A percentile compares a stretch with the other conserved stretches of the same genome.
Evolutionary conservation across 2,797 vertebrate genomes (phyloP).

Genomic region (Tenualosa ilisha): DNA sequence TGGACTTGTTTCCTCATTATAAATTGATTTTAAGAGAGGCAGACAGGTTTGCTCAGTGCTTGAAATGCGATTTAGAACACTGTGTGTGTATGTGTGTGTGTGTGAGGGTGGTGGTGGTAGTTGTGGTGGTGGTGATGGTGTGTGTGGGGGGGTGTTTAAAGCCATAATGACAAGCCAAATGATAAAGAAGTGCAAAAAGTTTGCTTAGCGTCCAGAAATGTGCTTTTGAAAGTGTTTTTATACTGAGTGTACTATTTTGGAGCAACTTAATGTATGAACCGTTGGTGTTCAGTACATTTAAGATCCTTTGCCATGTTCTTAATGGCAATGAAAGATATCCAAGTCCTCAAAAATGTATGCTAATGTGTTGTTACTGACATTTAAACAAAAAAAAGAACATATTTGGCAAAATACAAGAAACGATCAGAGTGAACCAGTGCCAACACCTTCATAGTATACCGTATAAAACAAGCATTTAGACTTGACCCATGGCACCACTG

Average conservation of each 20-base stretch:
- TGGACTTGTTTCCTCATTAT: constrained; percentile 16
- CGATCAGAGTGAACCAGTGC: background rate
- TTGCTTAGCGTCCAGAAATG: too few species aligned
- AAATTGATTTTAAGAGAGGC: constrained; percentile 8
- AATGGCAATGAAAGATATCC: too few species aligned
- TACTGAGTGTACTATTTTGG: too few species aligned
- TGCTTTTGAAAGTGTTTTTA: too few species aligned
- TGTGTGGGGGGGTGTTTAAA: background rate
- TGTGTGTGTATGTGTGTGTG: constrained; percentile 5
- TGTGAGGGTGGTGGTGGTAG: background rate
- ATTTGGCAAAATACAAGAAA: too few species aligned
- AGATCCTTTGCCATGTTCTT: too few species aligned
- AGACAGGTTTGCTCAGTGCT: background rate
- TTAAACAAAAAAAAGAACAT: too few species aligned
- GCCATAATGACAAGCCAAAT: background rate
- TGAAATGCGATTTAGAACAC: background rate
- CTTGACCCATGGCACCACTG: constrained; percentile 1
- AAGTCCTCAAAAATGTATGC: too few species aligned
- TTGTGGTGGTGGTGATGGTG: background rate
- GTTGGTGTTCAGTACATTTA: too few species aligned
- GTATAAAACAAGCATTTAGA: background rate
- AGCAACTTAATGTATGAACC: too few species aligned
- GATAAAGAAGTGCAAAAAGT: too few species aligned
- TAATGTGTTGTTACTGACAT: too few species aligned
- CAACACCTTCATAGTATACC: background rate